Percentiles rank a stretch among this genome's conserved stretches.
Evolutionary conservation across 2,797 vertebrate genomes (phyloP).

Genomic region (Orestias chungarensis): DNA sequence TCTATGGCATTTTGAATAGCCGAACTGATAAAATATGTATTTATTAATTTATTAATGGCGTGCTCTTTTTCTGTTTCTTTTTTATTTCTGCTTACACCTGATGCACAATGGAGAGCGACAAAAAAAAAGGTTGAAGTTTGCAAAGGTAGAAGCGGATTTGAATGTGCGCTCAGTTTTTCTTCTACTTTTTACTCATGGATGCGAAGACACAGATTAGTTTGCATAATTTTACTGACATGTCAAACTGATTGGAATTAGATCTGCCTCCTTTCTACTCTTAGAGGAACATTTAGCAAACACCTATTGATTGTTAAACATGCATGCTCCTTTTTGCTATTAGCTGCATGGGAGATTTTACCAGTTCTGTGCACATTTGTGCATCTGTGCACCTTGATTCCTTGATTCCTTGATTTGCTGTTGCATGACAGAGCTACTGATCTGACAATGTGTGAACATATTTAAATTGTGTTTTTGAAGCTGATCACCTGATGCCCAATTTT

Average conservation of each 20-base stretch:
- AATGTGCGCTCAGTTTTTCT: slow-evolving; percentile 27
- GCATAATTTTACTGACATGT: slow-evolving; percentile 38
- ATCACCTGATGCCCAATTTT: slow-evolving; percentile 42
- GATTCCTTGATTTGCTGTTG: too few species aligned
- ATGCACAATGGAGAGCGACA: slow-evolving; percentile 62
- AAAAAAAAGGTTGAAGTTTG: slow-evolving; percentile 11
- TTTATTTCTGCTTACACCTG: slow-evolving; percentile 41
- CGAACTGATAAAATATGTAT: slow-evolving; percentile 62
- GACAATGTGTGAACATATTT: slow-evolving; percentile 48
- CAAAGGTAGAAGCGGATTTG: slow-evolving; percentile 48
- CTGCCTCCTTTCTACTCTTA: slow-evolving; percentile 41
- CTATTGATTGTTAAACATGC: slow-evolving; percentile 52
- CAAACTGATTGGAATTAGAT: slow-evolving; percentile 55
- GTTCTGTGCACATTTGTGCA: slow-evolving; percentile 49
- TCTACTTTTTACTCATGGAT: slow-evolving; percentile 29
- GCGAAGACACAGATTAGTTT: slow-evolving; percentile 27
- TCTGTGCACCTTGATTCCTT: too few species aligned
- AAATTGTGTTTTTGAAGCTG: slow-evolving; percentile 13
- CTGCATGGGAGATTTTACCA: slow-evolving; percentile 42
- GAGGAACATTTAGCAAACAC: slow-evolving; percentile 43
- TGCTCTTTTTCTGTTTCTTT: slow-evolving; percentile 61
- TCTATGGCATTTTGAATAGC: slow-evolving; percentile 54
- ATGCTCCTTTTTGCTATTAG: slow-evolving; percentile 62
- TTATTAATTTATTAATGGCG: slow-evolving; percentile 67
- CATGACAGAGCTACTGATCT: slow-evolving; percentile 64